Evolutionary conservation across 2,888 invertebrate genomes (phyloP).

Genomic region (Emmelina monodactyla): DNA sequence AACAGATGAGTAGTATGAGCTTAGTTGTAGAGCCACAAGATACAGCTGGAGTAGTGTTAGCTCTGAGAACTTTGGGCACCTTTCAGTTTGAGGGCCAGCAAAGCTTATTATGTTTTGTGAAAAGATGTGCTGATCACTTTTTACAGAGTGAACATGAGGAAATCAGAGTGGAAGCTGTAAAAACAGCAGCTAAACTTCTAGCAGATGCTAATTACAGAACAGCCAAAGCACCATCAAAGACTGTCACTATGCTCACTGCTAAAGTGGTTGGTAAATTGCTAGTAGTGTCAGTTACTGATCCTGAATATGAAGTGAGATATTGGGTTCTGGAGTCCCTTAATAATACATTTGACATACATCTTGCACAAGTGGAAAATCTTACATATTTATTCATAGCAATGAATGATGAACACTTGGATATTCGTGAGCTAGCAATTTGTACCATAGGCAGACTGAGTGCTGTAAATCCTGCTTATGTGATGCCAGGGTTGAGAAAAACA

Average conservation of each 20-base stretch:
- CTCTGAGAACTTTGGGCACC: slow-evolving; percentile 89
- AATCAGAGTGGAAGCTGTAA: slow-evolving; percentile 89
- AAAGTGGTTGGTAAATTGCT: slow-evolving; percentile 91
- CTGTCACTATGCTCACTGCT: slow-evolving; percentile 82
- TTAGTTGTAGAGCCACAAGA: slow-evolving; percentile 70
- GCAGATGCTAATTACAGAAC: slow-evolving; percentile 78
- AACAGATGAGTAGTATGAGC: slow-evolving; percentile 53
- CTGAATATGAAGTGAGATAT: slow-evolving; percentile 92
- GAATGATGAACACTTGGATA: slow-evolving; percentile 97
- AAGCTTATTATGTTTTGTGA: slow-evolving; percentile 89
- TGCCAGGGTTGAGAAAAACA: slow-evolving; percentile 94
- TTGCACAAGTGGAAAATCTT: slow-evolving; percentile 96
- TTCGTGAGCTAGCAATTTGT: slow-evolving; percentile 91
- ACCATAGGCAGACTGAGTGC: slow-evolving; percentile 91
- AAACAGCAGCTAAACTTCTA: slow-evolving; percentile 89
- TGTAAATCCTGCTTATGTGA: slow-evolving; percentile 97
- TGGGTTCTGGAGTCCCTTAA: slow-evolving; percentile 92
- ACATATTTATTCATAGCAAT: slow-evolving; percentile 92
- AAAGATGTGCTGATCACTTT: slow-evolving; percentile 91
- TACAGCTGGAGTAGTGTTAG: slow-evolving; percentile 86
- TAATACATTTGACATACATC: slow-evolving; percentile 89
- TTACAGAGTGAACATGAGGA: slow-evolving; percentile 90
- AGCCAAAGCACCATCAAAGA: slow-evolving; percentile 74
- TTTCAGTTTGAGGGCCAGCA: slow-evolving; percentile 90
- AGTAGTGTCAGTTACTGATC: slow-evolving; percentile 93